Conservation (phyloP, 2,797 vertebrate genomes). For the Anguilla anguilla region DNA sequence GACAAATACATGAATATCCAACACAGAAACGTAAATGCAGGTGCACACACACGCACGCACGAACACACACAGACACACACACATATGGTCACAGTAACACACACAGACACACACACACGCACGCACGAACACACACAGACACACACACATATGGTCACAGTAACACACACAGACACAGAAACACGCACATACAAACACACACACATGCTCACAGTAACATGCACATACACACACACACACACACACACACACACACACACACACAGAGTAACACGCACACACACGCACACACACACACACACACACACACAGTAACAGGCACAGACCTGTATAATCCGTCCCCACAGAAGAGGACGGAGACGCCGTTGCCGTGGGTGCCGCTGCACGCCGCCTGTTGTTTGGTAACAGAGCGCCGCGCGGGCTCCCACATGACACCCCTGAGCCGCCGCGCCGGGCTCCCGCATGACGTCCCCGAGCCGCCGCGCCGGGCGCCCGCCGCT, state of each 20-base stretch:
- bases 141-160: background rate
- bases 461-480: constrained; percentile 82
- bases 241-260: constrained; percentile 22
- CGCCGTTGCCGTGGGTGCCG: constrained; percentile 62
- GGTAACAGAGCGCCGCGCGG: constrained; percentile 81
- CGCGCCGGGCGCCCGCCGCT: constrained; percentile 87
- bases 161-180: constrained; percentile 38
- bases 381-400: constrained; percentile 70
- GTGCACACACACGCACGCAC: constrained; percentile 13
- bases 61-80: background rate
- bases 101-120: constrained; percentile 28
- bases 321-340: background rate
- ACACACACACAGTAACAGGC: constrained; percentile 38
- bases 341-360: constrained; percentile 58
- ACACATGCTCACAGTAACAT: no score
- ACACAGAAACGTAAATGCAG: background rate
- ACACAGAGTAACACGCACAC: background rate
- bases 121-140: constrained; percentile 37
- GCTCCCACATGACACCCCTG: constrained; percentile 85
- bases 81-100: no score
- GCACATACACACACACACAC: background rate
- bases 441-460: constrained; percentile 84
- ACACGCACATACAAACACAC: no score
- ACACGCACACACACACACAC: background rate
- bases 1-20: background rate